Evolutionary conservation across 2,113 vertebrate genomes (phyloP), one percentile per base, ranked within the genome.

Genomic region (Ranitomeya variabilis): DNA sequence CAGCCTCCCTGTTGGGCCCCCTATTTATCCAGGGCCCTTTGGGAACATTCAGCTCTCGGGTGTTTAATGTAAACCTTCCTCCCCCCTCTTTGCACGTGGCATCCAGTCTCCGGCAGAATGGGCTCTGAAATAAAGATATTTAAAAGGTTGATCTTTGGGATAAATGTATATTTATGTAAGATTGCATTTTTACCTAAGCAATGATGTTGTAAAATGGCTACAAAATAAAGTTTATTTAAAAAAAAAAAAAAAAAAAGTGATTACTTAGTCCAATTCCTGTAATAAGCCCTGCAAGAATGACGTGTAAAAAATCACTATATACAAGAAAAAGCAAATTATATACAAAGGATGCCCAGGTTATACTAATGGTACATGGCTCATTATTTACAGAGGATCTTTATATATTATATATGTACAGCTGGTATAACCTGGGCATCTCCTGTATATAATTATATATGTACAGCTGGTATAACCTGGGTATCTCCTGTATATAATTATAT

Each of bases 121-220:
- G 79, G 79, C 91, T 92, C 83, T 89, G 86, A 80, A 15, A 84
- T 87, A 90, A 90, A 90, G 83, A 89, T 83, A 79, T 82, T 86
- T 90, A 90, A 90, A 31, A 94, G 94, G 94, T 94, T 93, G 94
- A 95, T 92, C 93, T 95, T 94, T 94, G 95, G 94, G 94, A 95
- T 92, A 96, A 96, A 96, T 99, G 97, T 99, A 99, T 99, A 99
- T 99, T 98, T 97, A 97, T 99, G 97, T 99, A 99, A 98, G 96
- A 99, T 95, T 98, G 98, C 98, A 97, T 99, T 99, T 99, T 99
- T 97, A 96, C 94, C 95, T 94, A 97, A 97, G 97, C 97, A 99
- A 99, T 99, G 97, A 99, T 99, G 97, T 99, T 99, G 98, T 99
- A 88, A 88, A 97, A 97, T 97, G 98, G 96, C 96, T 97, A 99